Base-by-base conservation (phyloP, 2,888 invertebrate species). In the Cheilosia vulpina region DNA sequence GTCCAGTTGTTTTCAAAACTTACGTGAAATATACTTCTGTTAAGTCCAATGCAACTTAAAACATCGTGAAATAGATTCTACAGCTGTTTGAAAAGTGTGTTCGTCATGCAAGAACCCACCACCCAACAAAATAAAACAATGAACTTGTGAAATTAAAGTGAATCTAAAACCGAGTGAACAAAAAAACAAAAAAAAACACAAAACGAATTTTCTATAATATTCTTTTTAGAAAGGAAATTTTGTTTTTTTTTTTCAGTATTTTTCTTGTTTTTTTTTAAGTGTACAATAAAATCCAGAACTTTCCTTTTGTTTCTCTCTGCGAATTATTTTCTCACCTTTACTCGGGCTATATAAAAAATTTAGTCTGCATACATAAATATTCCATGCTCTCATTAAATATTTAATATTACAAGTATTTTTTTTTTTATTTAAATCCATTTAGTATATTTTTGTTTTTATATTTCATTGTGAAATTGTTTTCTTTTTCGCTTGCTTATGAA, bases 351-450 rank as follows among this genome's bases (percentile, higher is more conserved):
- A 75, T 83, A 72, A 66, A 83, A 81, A 58, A 45, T 71, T 79
- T 82, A 75, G 63, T 82, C 69, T 78, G 81, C 66, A 68, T 78
- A 69, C 52, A 77, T 58, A 75, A 78, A 72, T 82, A 73, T 71
- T 79, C 47, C 66, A 52, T 43, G 43, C 60, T 65, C 72, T 69
- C 24, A 43, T 66, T 73, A 50, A 47, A 72, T 13, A 38, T 77
- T 87, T 68, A 75, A 62, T 47, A 73, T 82, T 69, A 81, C 68
- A 81, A 58, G 1, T 50, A 66, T 66, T 55, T 43, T 60, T 60
- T 5, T 45, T 45, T 21, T 38, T 72, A 17, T 41, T 50, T 66
- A 63, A 62, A 72, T 68, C 45, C 55, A 75, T 75, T 73, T 71
- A 79, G 72, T 57, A 66, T 31, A 31, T 41, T 24, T 52, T 55